Percentiles rank a stretch among this genome's conserved stretches.
Evolutionary conservation across 1,140 invertebrate species (phyloP).

Genomic region (Brachionus rotundiformis): DNA sequence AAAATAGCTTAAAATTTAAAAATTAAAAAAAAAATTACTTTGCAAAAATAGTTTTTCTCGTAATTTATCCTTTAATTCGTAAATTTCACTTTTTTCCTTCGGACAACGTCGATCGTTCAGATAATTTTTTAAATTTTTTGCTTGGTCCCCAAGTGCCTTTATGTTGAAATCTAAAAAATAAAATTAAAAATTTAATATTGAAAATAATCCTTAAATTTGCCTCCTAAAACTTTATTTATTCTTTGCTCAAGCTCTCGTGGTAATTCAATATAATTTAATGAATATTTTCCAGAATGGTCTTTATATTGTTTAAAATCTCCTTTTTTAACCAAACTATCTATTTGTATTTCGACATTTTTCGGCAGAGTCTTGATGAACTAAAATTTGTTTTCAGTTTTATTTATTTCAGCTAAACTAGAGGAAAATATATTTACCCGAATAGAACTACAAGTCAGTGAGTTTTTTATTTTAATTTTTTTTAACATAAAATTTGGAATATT

Average conservation of each 20-base stretch:
- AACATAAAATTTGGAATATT: neutral
- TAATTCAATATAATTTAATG: slow-evolving; percentile 1
- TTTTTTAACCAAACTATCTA: neutral
- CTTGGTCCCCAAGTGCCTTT: neutral
- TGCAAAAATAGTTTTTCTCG: neutral
- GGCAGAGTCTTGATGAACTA: slow-evolving; percentile 32
- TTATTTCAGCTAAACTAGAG: neutral
- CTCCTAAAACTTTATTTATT: slow-evolving; percentile 22
- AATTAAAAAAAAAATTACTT: neutral
- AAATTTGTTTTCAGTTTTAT: neutral
- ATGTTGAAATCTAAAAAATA: slow-evolving; percentile 6
- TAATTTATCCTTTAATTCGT: neutral
- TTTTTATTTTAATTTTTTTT: slow-evolving; percentile 6
- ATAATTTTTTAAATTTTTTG: neutral
- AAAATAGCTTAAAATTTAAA: neutral
- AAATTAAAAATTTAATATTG: too few relatives aligned
- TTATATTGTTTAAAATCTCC: slow-evolving; percentile 19
- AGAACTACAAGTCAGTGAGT: neutral
- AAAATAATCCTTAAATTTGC: too few relatives aligned
- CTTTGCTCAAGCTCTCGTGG: slow-evolving; percentile 2
- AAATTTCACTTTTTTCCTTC: slow-evolving; percentile 27
- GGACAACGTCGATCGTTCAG: neutral
- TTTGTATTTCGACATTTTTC: slow-evolving; percentile 3
- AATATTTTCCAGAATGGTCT: slow-evolving; percentile 42
- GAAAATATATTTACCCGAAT: neutral